Evolutionary conservation across 2,888 invertebrate genomes (phyloP).

Genomic region (Amblyjoppa fuscipennis): DNA sequence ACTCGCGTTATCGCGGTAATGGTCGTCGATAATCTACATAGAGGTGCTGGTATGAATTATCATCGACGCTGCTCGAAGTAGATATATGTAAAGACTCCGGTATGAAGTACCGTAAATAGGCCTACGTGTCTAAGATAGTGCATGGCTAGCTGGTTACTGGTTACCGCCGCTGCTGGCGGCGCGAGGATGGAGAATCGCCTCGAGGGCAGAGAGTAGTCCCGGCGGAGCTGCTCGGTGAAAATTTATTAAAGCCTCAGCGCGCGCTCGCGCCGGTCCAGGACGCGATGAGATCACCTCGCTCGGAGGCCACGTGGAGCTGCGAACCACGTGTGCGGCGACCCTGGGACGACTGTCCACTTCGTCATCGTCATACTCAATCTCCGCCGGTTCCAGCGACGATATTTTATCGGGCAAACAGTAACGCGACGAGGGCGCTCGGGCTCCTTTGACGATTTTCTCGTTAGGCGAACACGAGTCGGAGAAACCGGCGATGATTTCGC

Average conservation of each 20-base stretch:
- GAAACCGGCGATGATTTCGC: background rate
- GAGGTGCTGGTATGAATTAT: constrained; percentile 76
- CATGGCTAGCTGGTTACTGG: background rate
- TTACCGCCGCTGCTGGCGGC: constrained; percentile 34
- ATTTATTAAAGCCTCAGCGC: constrained; percentile 53
- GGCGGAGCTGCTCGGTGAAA: constrained; percentile 38
- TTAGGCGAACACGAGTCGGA: constrained; percentile 20
- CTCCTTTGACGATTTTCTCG: background rate
- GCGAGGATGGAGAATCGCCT: constrained; percentile 58
- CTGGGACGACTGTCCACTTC: constrained; percentile 11
- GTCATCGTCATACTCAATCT: constrained; percentile 13
- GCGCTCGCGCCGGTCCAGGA: constrained; percentile 7
- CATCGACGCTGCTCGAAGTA: constrained; percentile 68
- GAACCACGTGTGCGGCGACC: constrained; percentile 39
- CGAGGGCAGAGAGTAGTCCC: constrained; percentile 19
- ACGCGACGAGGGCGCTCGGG: background rate
- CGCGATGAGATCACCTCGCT: constrained; percentile 49
- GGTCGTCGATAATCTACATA: constrained; percentile 74
- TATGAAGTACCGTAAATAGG: constrained; percentile 56
- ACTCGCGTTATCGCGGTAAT: constrained; percentile 77
- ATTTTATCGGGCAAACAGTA: constrained; percentile 8
- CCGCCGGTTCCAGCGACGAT: background rate
- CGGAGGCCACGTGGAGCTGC: constrained; percentile 56
- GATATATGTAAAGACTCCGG: constrained; percentile 12
- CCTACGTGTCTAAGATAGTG: constrained; percentile 19